These are phyloP conservation scores for Tor tambroides DNA, from an alignment of 2,113 vertebrate genomes.

Conservation along the genomic window DNA sequence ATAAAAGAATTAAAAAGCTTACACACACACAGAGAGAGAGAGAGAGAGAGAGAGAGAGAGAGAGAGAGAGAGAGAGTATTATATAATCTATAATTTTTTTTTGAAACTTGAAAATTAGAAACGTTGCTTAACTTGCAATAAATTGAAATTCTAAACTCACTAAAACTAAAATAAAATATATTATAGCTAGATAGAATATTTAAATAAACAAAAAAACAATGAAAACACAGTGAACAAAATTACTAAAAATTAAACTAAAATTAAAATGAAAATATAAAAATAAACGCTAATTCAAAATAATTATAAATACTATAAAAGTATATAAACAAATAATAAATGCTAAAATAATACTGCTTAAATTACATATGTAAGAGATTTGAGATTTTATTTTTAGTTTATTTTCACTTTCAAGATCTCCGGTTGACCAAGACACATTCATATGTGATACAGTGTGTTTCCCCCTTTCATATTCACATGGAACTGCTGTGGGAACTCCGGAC, in stretches of 20 bases:
- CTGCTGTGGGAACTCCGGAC: conserved; percentile 64
- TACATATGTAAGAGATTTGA: background rate
- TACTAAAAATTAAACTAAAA: background rate
- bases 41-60: no score
- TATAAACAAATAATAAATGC: background rate
- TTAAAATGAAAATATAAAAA: background rate
- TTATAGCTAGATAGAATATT: background rate
- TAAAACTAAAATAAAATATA: background rate
- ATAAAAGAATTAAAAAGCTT: background rate
- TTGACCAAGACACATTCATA: background rate
- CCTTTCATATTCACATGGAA: conserved; percentile 18
- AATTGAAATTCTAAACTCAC: background rate
- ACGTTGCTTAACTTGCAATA: background rate
- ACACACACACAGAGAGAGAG: no score
- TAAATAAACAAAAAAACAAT: background rate
- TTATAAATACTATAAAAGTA: background rate
- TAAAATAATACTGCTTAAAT: background rate
- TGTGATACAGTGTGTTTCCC: background rate
- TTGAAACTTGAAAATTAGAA: background rate
- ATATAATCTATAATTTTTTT: no score
- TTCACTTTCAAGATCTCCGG: conserved; percentile 11
- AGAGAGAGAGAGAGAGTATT: no score
- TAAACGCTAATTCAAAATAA: background rate
- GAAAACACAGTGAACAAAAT: background rate
- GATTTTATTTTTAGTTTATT: conserved; percentile 23